Percentiles rank a stretch among this genome's conserved stretches.
Evolutionary conservation across 2,113 vertebrate species (phyloP).

Genomic region (Xiphophorus couchianus): DNA sequence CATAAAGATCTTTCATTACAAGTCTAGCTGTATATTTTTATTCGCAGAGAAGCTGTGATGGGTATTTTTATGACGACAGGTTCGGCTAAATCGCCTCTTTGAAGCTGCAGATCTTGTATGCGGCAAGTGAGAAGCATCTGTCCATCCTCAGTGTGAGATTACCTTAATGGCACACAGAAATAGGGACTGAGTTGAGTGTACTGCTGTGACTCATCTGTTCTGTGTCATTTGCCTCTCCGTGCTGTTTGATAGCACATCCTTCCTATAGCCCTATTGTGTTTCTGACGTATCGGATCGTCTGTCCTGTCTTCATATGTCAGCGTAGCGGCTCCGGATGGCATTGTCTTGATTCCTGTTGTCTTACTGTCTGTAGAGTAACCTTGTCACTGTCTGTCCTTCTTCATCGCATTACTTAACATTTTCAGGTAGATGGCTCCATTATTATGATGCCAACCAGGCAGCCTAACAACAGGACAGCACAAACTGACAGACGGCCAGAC

Average conservation of each 20-base stretch:
- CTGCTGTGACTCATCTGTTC: constrained; percentile 61
- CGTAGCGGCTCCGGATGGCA: constrained; percentile 21
- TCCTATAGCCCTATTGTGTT: constrained; percentile 33
- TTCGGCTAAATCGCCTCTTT: background rate
- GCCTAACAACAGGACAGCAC: constrained; percentile 9
- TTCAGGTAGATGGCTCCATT: constrained; percentile 27
- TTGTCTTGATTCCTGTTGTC: constrained; percentile 38
- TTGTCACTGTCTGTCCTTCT: constrained; percentile 43
- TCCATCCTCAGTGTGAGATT: constrained; percentile 33
- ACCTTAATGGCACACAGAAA: constrained; percentile 47
- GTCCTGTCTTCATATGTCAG: constrained; percentile 34
- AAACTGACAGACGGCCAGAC: constrained; percentile 49
- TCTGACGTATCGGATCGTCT: constrained; percentile 42
- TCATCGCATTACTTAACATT: constrained; percentile 32
- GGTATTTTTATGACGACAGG: background rate
- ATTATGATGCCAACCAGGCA: constrained; percentile 49
- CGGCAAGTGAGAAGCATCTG: constrained; percentile 2
- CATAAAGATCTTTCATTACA: background rate
- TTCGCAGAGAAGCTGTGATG: background rate
- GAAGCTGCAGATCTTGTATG: constrained; percentile 13
- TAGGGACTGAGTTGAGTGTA: constrained; percentile 39
- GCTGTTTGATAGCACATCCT: constrained; percentile 23
- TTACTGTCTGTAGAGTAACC: constrained; percentile 38
- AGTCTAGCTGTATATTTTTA: background rate
- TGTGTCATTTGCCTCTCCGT: constrained; percentile 29